Conservation (phyloP, 1,140 invertebrate genomes). For the Doryteuthis pealeii region DNA sequence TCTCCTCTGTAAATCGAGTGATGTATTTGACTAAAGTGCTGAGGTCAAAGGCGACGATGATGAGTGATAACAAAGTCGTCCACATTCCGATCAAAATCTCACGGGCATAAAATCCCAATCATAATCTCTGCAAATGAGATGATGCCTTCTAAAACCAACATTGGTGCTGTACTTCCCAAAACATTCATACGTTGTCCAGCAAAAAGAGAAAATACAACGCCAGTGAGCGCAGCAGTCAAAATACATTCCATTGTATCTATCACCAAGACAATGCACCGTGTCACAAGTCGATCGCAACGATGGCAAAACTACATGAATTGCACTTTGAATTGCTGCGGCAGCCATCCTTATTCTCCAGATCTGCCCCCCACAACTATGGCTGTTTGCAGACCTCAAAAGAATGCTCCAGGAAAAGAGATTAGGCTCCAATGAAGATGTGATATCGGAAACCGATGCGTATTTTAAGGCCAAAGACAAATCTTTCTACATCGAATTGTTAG, state of each 20-base stretch:
- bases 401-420: no score
- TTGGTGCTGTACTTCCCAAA: slow-evolving; percentile 96
- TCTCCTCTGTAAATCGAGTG: slow-evolving; percentile 98
- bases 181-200: slow-evolving; percentile 98
- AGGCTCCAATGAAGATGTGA: no score
- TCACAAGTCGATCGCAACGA: no score
- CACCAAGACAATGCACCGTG: no score
- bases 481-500: no score
- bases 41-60: slow-evolving; percentile 92
- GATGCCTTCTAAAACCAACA: slow-evolving; percentile 92
- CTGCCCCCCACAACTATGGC: slow-evolving; percentile 8
- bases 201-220: slow-evolving; percentile 93
- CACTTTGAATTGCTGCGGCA: slow-evolving; percentile 63
- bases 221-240: slow-evolving; percentile 93
- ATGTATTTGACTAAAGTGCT: slow-evolving; percentile 98
- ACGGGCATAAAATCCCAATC: slow-evolving; percentile 92
- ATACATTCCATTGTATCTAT: slow-evolving; percentile 95
- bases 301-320: no score
- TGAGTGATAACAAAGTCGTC: slow-evolving; percentile 83
- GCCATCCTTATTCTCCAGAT: not conserved
- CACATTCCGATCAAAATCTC: slow-evolving; percentile 90
- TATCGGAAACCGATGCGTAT: no score
- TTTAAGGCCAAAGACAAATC: no score
- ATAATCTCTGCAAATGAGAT: slow-evolving; percentile 67
- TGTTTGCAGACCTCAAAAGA: no score